Percentiles rank a stretch among this genome's conserved stretches.
Evolutionary conservation across 2,113 vertebrate species (phyloP).

Genomic region (Sclerurus mexicanus): DNA sequence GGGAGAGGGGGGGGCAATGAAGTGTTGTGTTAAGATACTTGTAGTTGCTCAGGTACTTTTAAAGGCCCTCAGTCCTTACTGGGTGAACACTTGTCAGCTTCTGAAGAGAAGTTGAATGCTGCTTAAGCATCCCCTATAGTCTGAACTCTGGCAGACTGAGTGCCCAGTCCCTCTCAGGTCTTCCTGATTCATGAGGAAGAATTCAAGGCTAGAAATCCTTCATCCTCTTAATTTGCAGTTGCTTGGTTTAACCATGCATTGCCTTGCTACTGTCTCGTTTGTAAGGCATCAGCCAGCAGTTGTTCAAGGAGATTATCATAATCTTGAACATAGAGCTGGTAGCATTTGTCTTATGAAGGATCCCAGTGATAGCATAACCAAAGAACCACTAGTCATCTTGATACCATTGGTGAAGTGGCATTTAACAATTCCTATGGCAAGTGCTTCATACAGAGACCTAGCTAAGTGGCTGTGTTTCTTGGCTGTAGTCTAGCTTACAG

Average conservation of each 20-base stretch:
- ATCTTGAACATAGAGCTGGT: background rate
- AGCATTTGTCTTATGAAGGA: background rate
- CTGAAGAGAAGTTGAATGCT: background rate
- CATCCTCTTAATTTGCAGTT: background rate
- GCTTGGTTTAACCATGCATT: background rate
- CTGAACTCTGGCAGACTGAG: background rate
- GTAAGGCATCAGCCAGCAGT: background rate
- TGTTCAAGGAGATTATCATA: background rate
- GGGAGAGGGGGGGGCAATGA: background rate
- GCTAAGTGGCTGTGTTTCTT: background rate
- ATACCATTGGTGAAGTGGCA: rapidly evolving
- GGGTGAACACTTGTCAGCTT: background rate
- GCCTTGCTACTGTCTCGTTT: background rate
- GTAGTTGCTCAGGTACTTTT: background rate
- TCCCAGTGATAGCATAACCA: background rate
- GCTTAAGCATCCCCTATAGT: background rate
- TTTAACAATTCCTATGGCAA: background rate
- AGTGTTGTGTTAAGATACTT: background rate
- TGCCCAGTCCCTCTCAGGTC: background rate
- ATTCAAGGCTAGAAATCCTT: background rate
- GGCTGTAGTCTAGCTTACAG: background rate
- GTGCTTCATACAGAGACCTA: background rate
- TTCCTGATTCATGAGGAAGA: background rate
- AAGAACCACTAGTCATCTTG: background rate
- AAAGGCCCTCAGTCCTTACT: background rate